Evolutionary conservation across 2,797 vertebrate genomes (phyloP).

Genomic region (Onychomys arenicola): DNA sequence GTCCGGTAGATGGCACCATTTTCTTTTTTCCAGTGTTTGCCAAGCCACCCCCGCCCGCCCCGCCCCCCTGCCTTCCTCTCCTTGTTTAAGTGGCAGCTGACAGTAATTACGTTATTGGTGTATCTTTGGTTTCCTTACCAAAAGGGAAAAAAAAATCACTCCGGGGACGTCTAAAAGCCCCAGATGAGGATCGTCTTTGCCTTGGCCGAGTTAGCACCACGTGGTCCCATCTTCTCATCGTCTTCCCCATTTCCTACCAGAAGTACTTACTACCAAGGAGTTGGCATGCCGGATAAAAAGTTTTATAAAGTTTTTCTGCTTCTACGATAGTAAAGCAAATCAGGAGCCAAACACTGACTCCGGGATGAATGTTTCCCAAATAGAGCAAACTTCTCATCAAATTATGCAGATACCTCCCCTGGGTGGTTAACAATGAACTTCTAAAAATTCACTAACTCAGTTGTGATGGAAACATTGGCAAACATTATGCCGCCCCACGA

Average conservation of each 20-base stretch:
- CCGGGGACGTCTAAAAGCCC: background rate
- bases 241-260: background rate
- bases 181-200: background rate
- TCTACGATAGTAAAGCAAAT: slow-evolving; percentile 30
- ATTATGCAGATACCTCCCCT: background rate
- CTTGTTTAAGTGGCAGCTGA: slow-evolving; percentile 48
- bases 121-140: background rate
- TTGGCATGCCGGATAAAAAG: background rate
- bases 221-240: background rate
- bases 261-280: background rate
- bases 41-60: background rate
- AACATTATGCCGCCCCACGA: background rate
- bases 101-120: slow-evolving; percentile 18
- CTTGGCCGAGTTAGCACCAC: background rate
- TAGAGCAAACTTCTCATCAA: slow-evolving; percentile 51
- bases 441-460: background rate
- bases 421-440: background rate
- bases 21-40: slow-evolving; percentile 67
- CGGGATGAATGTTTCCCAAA: slow-evolving; percentile 51
- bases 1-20: slow-evolving; percentile 84
- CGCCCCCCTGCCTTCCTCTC: background rate
- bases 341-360: slow-evolving; percentile 9
- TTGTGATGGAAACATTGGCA: slow-evolving; percentile 12
- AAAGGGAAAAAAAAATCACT: background rate
- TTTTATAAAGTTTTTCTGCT: background rate